These are phyloP conservation scores for Napeogenes inachia DNA, from an alignment of 2,888 invertebrate genomes.

Conservation along the genomic window DNA sequence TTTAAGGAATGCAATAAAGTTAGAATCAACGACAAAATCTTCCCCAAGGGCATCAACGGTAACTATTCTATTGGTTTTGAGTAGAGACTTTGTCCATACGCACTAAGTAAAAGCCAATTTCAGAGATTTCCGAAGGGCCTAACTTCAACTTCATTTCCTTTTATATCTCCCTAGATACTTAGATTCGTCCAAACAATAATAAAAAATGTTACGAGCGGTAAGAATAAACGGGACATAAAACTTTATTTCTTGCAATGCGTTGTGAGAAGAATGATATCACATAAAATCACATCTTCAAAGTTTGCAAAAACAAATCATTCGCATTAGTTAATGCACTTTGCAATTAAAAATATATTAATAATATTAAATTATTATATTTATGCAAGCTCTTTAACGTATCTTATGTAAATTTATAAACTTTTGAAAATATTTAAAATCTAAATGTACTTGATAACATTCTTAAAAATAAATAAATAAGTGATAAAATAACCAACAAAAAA, in stretches of 20 bases:
- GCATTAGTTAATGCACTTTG: not conserved
- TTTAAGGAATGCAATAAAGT: not conserved
- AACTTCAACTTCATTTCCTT: constrained; percentile 77
- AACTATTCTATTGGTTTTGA: constrained; percentile 64
- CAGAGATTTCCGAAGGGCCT: constrained; percentile 77
- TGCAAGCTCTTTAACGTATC: too few species aligned
- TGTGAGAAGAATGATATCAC: constrained; percentile 5
- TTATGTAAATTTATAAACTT: too few species aligned
- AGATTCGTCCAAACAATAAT: constrained; percentile 76
- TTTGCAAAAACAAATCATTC: constrained; percentile 5
- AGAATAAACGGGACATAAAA: constrained; percentile 7
- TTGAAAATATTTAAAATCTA: too few species aligned
- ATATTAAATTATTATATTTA: too few species aligned
- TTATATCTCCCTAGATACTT: constrained; percentile 75
- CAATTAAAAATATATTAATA: too few species aligned
- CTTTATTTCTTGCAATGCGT: constrained; percentile 4
- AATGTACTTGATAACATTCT: too few species aligned
- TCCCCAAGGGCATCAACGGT: constrained; percentile 61
- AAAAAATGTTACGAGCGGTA: constrained; percentile 69
- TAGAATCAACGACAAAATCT: constrained; percentile 46
- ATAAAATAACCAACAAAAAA: too few species aligned
- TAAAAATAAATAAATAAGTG: too few species aligned
- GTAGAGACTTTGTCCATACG: constrained; percentile 68
- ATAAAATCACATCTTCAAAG: not conserved
- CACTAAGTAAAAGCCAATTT: constrained; percentile 72